phyloP scores from a whole-genome alignment of 2,113 vertebrate species.

The Cercopithecus mona region DNA sequence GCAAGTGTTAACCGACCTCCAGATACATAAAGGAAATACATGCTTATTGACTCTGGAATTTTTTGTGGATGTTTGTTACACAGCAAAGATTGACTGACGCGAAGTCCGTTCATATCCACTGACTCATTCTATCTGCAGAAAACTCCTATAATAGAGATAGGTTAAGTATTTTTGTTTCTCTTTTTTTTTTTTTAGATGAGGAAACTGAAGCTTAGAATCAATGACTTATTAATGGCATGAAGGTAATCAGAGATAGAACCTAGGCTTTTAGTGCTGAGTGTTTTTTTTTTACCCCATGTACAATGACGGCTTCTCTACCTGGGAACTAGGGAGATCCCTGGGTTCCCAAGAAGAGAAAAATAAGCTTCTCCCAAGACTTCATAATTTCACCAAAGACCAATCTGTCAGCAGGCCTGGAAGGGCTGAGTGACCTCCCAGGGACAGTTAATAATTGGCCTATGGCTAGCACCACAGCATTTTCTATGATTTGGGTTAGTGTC shows the following conservation, averaged over 20 bases:
- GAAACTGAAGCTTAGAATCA: neutral
- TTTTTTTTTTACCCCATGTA: neutral
- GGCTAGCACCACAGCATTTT: neutral
- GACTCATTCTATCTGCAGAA: neutral
- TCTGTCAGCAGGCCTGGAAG: neutral
- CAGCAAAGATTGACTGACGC: neutral
- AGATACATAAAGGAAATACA: neutral
- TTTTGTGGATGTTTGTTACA: neutral
- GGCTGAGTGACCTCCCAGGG: neutral
- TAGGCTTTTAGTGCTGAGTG: neutral
- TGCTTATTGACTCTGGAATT: neutral
- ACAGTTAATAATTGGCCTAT: neutral
- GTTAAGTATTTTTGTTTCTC: neutral
- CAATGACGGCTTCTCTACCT: neutral
- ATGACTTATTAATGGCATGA: neutral
- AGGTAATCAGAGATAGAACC: neutral
- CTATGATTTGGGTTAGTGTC: conserved; percentile 58
- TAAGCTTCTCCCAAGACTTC: neutral
- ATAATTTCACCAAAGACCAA: neutral
- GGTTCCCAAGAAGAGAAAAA: neutral
- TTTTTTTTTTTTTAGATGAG: neutral
- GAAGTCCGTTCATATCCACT: neutral
- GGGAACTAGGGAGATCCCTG: neutral
- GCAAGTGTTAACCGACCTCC: neutral
- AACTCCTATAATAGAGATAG: neutral